Evolutionary conservation across 2,888 invertebrate genomes (phyloP), one percentile per base, ranked within the genome.

Genomic region (Cremastinae sp.): DNA sequence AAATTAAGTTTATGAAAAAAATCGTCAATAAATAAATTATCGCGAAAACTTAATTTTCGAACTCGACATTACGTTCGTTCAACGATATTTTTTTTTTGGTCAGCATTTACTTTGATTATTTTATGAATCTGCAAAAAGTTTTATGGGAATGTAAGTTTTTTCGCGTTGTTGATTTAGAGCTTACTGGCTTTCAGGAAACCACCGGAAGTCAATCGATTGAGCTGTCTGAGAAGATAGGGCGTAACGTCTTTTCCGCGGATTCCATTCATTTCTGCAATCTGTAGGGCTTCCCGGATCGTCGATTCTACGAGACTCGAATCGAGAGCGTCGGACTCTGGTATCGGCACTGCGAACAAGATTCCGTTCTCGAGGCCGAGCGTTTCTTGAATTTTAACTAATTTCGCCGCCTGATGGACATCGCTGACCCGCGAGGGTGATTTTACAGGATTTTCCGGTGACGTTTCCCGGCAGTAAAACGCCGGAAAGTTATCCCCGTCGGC

Each of bases 201-300:
- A 41, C 98, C 98, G 10, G 91, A 88, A 0, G 98, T 98, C n/a
- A 95, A 91, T 79, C 93, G 91, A 20, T 95, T 93, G 20, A 99
- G 94, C 82, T 94, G 92, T 43, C 93, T 90, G 38, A 99, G 91
- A 34, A 99, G 92, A 90, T 95, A 99, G 0, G 99, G 99, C 0
- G 99, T 99, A 7, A 98, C 93, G 82, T 96, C 93, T 90, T 97
- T 98, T 0, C 99, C 98, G 2, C 84, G 87, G 51, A 98, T 92
- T 0, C 92, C 92, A 70, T 91, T 90, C 38, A 85, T 82, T 76
- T 91, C 90, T 0, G 95, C 95, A 81, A 93, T 92, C 58, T 90
- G 82, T 61, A 96, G 89, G 14, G 97, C 96, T 71, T 91, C 86
- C 75, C 92, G 89, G 83, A 98, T 97, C 7, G 94, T 95, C 8